Evolutionary conservation across 2,888 invertebrate genomes (phyloP).

Genomic region (Rhagophthalmus giganteus): DNA sequence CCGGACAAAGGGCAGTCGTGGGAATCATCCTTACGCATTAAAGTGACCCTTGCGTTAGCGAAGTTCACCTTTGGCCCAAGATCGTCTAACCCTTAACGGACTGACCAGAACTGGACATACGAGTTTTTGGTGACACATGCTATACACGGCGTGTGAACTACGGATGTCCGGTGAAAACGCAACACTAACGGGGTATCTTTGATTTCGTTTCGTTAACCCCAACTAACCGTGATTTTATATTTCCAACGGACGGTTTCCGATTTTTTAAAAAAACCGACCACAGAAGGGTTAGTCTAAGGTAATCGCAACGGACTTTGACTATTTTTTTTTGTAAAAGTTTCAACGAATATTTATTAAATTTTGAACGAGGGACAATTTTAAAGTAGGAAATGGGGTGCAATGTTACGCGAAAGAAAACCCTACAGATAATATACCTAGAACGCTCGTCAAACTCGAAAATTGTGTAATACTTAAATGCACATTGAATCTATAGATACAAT

Average conservation of each 20-base stretch:
- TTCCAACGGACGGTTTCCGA: slow-evolving; percentile 14
- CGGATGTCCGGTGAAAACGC: slow-evolving; percentile 30
- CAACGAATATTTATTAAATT: too few species aligned
- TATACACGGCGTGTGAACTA: slow-evolving; percentile 33
- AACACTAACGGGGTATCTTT: slow-evolving; percentile 13
- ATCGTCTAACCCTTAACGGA: slow-evolving; percentile 48
- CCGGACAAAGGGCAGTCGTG: slow-evolving; percentile 47
- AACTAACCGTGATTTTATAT: slow-evolving; percentile 19
- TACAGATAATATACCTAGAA: too few species aligned
- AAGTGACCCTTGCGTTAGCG: slow-evolving; percentile 46
- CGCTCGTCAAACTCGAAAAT: too few species aligned
- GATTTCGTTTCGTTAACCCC: slow-evolving; percentile 17
- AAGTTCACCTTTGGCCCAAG: slow-evolving; percentile 37
- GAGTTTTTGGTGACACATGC: slow-evolving; percentile 32
- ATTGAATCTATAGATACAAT: too few species aligned
- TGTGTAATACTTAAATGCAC: too few species aligned
- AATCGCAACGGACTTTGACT: slow-evolving; percentile 1
- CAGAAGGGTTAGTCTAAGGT: too few species aligned
- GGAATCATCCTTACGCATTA: slow-evolving; percentile 45
- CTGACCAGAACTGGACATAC: slow-evolving; percentile 53
- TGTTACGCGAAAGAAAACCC: too few species aligned
- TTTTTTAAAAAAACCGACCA: slow-evolving; percentile 11
- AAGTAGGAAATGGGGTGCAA: too few species aligned
- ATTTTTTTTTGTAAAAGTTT: neutral
- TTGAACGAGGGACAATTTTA: too few species aligned